These are phyloP conservation scores for Argyresthia albistria DNA, from an alignment of 2,888 invertebrate genomes.

Conservation along the genomic window DNA sequence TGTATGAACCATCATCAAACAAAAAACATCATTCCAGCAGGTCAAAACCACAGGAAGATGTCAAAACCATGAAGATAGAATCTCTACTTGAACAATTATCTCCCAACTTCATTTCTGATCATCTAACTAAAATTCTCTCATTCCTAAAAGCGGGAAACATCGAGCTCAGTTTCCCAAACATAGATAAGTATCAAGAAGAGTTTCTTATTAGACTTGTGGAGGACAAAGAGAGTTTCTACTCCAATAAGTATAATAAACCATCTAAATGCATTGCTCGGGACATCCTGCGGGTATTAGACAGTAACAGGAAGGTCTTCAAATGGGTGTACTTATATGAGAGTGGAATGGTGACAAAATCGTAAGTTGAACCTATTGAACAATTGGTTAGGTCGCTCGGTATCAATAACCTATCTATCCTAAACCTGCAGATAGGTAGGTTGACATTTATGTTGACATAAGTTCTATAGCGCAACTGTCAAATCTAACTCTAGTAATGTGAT, in stretches of 20 bases:
- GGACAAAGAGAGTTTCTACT: slow-evolving; percentile 15
- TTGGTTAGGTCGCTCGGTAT: no score
- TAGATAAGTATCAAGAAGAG: slow-evolving; percentile 15
- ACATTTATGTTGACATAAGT: no score
- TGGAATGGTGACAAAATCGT: slow-evolving; percentile 14
- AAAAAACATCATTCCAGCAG: background rate
- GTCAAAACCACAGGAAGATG: background rate
- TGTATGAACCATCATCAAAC: no score
- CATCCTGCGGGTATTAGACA: slow-evolving; percentile 16
- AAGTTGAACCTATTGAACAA: slow-evolving; percentile 7
- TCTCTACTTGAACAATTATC: slow-evolving; percentile 11
- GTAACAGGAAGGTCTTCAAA: slow-evolving; percentile 13
- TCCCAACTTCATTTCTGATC: slow-evolving; percentile 12
- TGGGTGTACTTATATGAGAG: slow-evolving; percentile 14
- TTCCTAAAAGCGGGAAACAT: slow-evolving; percentile 17
- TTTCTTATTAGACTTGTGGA: slow-evolving; percentile 19
- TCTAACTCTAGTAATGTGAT: no score
- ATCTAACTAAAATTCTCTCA: slow-evolving; percentile 13
- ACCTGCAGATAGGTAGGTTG: no score
- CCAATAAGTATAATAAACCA: slow-evolving; percentile 8
- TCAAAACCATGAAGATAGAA: slow-evolving; percentile 9
- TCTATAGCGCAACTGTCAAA: no score
- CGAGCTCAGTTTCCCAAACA: slow-evolving; percentile 17
- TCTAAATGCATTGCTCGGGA: slow-evolving; percentile 12
- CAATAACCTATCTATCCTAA: no score